Conservation (phyloP, 2,113 vertebrate genomes). For the Passer domesticus region DNA sequence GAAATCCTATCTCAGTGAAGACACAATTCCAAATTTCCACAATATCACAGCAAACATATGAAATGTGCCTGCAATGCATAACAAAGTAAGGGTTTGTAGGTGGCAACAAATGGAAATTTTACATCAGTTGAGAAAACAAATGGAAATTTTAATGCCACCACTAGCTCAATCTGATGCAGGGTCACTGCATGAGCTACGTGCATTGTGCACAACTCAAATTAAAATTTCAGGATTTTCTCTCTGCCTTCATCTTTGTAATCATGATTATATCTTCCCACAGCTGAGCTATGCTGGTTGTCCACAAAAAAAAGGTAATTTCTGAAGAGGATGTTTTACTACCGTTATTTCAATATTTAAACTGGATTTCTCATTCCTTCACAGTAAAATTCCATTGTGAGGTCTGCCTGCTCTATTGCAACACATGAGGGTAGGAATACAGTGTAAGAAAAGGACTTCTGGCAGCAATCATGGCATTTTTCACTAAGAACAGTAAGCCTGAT, state of each 20-base stretch:
- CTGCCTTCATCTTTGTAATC: background rate
- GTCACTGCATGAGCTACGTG: background rate
- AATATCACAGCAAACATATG: background rate
- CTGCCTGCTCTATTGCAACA: background rate
- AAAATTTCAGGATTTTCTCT: background rate
- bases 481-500: background rate
- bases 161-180: background rate
- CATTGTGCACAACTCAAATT: background rate
- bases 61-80: background rate
- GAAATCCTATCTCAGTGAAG: background rate
- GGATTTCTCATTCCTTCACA: background rate
- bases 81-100: background rate
- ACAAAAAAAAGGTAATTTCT: background rate
- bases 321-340: background rate
- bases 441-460: conserved; percentile 1
- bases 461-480: background rate
- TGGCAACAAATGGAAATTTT: background rate
- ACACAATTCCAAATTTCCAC: background rate
- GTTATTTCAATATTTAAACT: background rate
- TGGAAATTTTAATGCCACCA: background rate
- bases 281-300: background rate
- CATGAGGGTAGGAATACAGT: background rate
- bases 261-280: background rate
- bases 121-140: background rate
- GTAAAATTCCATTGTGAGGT: background rate